Evolutionary conservation across 2,113 vertebrate species (phyloP).

Genomic region (Actinemys pallida): DNA sequence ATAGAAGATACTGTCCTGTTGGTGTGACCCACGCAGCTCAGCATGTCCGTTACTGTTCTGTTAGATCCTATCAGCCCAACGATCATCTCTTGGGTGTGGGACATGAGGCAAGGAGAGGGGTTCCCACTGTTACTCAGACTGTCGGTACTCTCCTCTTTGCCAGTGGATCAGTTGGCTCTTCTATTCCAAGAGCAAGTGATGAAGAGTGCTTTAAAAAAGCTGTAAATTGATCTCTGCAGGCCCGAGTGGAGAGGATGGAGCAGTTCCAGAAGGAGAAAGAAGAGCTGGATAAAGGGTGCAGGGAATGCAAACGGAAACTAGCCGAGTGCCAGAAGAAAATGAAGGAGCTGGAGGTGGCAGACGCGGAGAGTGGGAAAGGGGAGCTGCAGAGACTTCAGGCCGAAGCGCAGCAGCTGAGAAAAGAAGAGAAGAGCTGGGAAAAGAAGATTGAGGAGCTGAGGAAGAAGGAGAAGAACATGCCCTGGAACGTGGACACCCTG

Average conservation of each 20-base stretch:
- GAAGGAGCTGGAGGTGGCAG: constrained; percentile 73
- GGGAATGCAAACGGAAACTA: constrained; percentile 81
- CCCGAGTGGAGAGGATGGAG: constrained; percentile 89
- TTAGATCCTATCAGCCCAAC: background rate
- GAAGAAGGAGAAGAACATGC: constrained; percentile 87
- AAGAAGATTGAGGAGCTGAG: constrained; percentile 83
- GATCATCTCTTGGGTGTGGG: background rate
- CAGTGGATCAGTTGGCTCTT: background rate
- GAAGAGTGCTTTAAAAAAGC: background rate
- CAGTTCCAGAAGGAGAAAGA: constrained; percentile 90
- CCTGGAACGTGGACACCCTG: constrained; percentile 93
- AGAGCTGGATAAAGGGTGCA: constrained; percentile 82
- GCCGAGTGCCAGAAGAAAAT: constrained; percentile 82
- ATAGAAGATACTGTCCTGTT: background rate
- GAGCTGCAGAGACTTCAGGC: constrained; percentile 80
- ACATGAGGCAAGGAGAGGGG: background rate
- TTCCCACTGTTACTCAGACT: background rate
- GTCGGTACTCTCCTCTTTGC: background rate
- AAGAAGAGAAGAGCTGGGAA: constrained; percentile 83
- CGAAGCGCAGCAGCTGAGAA: constrained; percentile 83
- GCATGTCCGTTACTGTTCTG: background rate
- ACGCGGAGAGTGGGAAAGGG: constrained; percentile 22
- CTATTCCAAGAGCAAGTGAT: background rate
- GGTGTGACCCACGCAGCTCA: background rate
- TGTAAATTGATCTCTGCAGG: constrained; percentile 67